Base-by-base conservation (phyloP, 2,888 invertebrate species). In the Trisateles emortualis region DNA sequence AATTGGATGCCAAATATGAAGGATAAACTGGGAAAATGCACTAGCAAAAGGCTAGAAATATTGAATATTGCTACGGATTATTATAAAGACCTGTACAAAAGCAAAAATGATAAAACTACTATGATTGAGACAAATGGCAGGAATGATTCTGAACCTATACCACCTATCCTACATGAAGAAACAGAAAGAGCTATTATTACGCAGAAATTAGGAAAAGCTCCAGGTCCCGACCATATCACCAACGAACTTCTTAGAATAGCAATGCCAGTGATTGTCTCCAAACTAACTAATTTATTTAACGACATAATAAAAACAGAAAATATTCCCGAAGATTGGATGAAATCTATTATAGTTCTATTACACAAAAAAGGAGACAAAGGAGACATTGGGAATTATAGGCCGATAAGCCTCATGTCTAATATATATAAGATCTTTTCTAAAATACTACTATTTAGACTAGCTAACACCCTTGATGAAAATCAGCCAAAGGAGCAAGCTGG, bases 1-100 rank as follows among this genome's bases (percentile, higher is more conserved):
- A 41, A 48, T 54, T 59, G 55, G 55, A 62, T 65, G 52, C 41
- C 57, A 47, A 59, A 55, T 30, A 16, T 55, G 32, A 56, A 33
- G 32, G 14, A 35, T 36, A 22, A 50, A 24, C 13, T 36, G 19
- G n/a, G 19, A 17, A 46, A 4, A 17, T 29, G 4, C 16, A 38
- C 29, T 26, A 44, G 4, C 5, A 39, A 33, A 32, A 30, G 48
- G 22, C 2, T 5, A 11, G 40, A 48, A 13, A 48, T 40, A 19
- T 32, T 29, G 38, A 11, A n/a, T n/a, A n/a, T n/a, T n/a, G n/a
- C n/a, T n/a, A n/a, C n/a, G n/a, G n/a, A n/a, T n/a, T n/a, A n/a
- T 30, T 46, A 51, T 38, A 46, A 49, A 9, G 32, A 35, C 9
- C 19, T 46, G 5, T 46, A 38, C 24, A 22, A 32, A 32, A 30